Evolutionary conservation across 1,140 invertebrate genomes (phyloP).

Genomic region (Aricia agestis): DNA sequence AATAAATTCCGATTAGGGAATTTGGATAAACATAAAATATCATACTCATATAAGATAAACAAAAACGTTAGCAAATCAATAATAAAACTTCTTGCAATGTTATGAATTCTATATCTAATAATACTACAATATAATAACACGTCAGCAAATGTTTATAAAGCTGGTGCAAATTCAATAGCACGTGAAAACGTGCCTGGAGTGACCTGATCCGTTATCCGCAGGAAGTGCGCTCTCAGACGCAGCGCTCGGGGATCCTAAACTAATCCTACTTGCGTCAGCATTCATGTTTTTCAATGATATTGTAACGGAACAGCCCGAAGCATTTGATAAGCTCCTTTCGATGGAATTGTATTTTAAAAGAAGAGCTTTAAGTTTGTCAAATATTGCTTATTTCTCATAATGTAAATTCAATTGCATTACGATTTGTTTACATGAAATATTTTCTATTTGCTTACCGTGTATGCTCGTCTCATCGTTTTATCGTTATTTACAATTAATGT

Average conservation of each 20-base stretch:
- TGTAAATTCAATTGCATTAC: no score
- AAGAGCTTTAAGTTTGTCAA: no score
- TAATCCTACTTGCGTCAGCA: conserved; percentile 47
- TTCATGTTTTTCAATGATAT: neutral
- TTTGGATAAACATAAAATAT: no score
- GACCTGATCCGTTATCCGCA: conserved; percentile 59
- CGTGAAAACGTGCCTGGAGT: conserved; percentile 49
- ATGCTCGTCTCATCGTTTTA: no score
- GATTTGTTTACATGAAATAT: no score
- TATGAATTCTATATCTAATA: no score
- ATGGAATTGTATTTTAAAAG: neutral
- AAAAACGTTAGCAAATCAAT: no score
- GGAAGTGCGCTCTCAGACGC: conserved; percentile 44
- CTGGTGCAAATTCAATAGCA: conserved; percentile 27
- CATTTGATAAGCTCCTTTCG: neutral
- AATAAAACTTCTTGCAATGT: no score
- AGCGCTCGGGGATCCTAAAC: conserved; percentile 49
- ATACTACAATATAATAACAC: conserved; percentile 7
- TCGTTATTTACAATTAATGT: no score
- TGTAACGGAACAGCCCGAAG: neutral
- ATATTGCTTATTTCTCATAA: no score
- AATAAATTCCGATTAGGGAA: neutral
- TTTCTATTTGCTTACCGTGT: no score
- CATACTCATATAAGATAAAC: no score
- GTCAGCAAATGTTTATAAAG: conserved; percentile 7